Base-by-base conservation (phyloP, 2,888 invertebrate genomes). In the Chesias legatella region DNA sequence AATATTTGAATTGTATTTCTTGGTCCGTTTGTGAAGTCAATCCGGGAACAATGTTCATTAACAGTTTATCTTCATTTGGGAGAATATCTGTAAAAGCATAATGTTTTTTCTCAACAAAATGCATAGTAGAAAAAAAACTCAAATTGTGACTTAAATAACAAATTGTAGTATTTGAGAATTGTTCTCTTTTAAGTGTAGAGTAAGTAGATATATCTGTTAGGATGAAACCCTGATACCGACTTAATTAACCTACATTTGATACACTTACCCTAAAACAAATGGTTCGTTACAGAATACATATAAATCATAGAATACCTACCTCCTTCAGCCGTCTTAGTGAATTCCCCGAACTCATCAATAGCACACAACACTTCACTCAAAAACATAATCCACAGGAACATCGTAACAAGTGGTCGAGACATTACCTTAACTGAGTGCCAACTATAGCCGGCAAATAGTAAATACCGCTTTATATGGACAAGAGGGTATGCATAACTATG, bases 381-480 rank as follows among this genome's bases (percentile, higher is more conserved):
- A 22, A 67, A 58, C 32, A 72, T 33, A 7, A 78, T 42, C 62
- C 69, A 74, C 48, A 75, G 29, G 32, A 76, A 56, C 60, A 74
- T 67, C 43, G 48, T 63, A 20, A 50, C 49, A 39, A 48, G 39
- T 41, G 51, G 62, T 59, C 62, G 54, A 58, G 63, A 56, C 58
- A 55, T 56, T 29, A 46, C 59, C 54, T 53, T 54, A 51, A 49
- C 32, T 10, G 26, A 35, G 23, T 27, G 20, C 42, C 38, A 43
- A 58, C 61, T 50, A 58, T 37, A 27, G 21, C 25, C 9, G 29
- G 33, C 33, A 42, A 57, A 50, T 44, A 50, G 53, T 59, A 58
- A 39, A 38, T 47, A 53, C 39, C 37, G 38, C 33, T 36, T 75
- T 81, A 72, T 78, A 82, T 79, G 76, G 65, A 63, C 60, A 63